Base-by-base conservation (phyloP, 1,140 invertebrate species). In the Drosophila albomicans region DNA sequence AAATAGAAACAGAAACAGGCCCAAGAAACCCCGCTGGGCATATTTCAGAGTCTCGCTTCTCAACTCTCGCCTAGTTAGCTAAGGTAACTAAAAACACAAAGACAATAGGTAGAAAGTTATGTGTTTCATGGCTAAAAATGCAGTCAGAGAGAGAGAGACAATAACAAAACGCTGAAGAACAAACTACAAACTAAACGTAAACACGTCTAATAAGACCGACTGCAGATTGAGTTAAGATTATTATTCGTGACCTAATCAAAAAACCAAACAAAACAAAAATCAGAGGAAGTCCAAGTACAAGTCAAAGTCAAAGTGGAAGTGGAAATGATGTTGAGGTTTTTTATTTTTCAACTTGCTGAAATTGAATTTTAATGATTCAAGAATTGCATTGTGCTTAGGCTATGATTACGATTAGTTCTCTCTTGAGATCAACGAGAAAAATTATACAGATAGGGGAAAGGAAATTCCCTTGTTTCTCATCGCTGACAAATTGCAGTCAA, bases 361-460 rank as follows among this genome's bases (percentile, higher is more conserved):
- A 84, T 84, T 84, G 74, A 78, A 88, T 75, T 88, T 87, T 88
- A 88, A 87, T 88, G 77, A 84, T 64, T 45, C n/a, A 15, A 59
- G 69, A 63, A 63, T 64, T 25, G 63, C 20, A 58, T 70, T 58
- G 52, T 65, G 68, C 59, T 65, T 41, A 65, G 25, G 41, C 43
- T 43, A 20, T 51, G 35, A 11, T 13, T 52, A 5, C n/a, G n/a
- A 43, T 11, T 1, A 13, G 16, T 57, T 20, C 10, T 25, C 35
- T 35, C 35, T 15, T 11, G 15, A 57, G 32, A 41, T 41, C 32
- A 57, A 20, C 15, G 16, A 28, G 38, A 28, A 57, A n/a, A 28
- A 54, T 54, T 54, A 15, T 41, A 4, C 10, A 10, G 32, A 38
- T 41, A 41, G 11, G 13, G 30, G 30, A 41, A 41, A 56, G 54